A percentile compares a stretch with the other conserved stretches of the same genome.
These are phyloP conservation scores for Malurus splendens DNA, from an alignment of 2,797 vertebrate species.

Conservation along the genomic window DNA sequence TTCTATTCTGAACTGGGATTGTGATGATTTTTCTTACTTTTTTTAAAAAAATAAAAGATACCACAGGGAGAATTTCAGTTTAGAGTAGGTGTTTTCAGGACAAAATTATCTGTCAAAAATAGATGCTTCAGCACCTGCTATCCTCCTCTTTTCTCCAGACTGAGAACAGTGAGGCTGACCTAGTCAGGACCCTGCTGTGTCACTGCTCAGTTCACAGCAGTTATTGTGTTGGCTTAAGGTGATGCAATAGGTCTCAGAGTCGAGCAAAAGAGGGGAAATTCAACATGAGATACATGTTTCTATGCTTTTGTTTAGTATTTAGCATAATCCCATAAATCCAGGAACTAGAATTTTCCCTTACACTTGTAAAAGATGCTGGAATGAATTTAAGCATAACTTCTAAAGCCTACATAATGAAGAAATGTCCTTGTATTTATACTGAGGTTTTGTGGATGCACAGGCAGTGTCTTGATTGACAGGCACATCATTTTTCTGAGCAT, in stretches of 20 bases:
- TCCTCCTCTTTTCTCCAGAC: not conserved
- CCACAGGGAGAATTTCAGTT: not conserved
- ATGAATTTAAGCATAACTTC: not conserved
- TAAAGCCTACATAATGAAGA: not conserved
- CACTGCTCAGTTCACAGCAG: not conserved
- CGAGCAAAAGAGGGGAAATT: not conserved
- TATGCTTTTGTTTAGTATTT: not conserved
- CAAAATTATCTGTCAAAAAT: not conserved
- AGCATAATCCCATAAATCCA: not conserved
- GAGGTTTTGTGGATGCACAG: not conserved
- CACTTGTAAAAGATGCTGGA: not conserved
- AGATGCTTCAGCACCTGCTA: not conserved
- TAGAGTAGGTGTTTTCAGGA: not conserved
- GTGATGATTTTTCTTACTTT: not conserved
- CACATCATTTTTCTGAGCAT: not conserved
- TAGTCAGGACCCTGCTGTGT: not conserved
- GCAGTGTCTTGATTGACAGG: not conserved
- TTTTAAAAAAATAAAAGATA: not conserved
- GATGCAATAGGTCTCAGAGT: not conserved
- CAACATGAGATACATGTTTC: not conserved
- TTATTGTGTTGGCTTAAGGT: not conserved
- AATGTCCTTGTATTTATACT: not conserved
- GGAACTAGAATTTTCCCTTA: not conserved
- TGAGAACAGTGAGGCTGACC: not conserved
- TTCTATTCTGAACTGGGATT: not conserved